Conservation (phyloP, 2,888 invertebrate genomes). For the Thecocarcelia acutangulata region DNA sequence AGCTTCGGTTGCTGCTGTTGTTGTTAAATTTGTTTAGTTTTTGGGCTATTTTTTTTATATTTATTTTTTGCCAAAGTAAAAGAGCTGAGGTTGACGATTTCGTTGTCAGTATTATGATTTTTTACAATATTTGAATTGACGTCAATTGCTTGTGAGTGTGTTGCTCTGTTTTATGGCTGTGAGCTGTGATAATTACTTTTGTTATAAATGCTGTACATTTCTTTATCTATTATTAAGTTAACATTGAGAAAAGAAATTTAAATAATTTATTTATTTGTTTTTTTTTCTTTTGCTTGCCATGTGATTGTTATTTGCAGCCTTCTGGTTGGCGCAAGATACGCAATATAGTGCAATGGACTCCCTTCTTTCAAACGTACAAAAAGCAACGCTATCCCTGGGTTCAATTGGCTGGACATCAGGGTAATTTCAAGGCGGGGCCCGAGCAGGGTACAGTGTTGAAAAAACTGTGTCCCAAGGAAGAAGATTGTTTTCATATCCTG, state of each 20-base stretch:
- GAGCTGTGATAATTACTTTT: constrained; percentile 23
- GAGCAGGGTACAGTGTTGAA: constrained; percentile 97
- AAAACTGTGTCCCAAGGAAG: constrained; percentile 94
- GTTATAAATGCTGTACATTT: constrained; percentile 2
- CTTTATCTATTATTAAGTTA: constrained; percentile 39
- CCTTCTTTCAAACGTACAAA: constrained; percentile 98
- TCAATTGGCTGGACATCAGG: constrained; percentile 96
- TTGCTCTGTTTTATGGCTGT: background rate
- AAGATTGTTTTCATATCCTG: constrained; percentile 89
- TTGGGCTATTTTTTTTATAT: too few relatives aligned
- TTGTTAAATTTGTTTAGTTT: too few relatives aligned
- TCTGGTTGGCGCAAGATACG: constrained; percentile 96
- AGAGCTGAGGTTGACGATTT: background rate
- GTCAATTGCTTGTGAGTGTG: constrained; percentile 24
- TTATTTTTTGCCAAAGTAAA: background rate
- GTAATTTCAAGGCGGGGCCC: constrained; percentile 96
- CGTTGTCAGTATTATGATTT: background rate
- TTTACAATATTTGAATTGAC: constrained; percentile 47
- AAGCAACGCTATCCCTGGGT: constrained; percentile 98
- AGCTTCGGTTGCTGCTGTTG: too few relatives aligned
- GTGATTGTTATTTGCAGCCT: constrained; percentile 86
- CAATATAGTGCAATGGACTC: constrained; percentile 97
- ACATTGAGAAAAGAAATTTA: background rate
- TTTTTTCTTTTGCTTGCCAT: background rate
- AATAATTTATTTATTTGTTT: constrained; percentile 2